phyloP scores from a whole-genome alignment of 1,140 invertebrate species.

The Tetraneura akinire region DNA sequence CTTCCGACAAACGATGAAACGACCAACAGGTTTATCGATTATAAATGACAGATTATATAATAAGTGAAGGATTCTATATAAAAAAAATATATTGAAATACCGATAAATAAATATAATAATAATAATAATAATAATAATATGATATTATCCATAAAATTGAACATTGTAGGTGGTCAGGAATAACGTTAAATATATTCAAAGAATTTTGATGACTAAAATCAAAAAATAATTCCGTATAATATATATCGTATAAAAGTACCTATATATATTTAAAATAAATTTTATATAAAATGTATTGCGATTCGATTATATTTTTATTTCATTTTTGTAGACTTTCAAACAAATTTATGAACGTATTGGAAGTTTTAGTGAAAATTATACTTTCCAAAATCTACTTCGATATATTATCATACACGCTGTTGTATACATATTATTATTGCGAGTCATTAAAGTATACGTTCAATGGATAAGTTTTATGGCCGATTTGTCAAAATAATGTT shows the following conservation, averaged over 20 bases:
- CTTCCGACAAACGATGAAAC: not conserved
- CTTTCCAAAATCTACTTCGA: not conserved
- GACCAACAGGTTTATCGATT: constrained; percentile 13
- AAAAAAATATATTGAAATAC: too few relatives aligned
- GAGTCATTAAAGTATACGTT: not conserved
- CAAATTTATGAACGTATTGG: not conserved
- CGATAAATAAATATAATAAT: too few relatives aligned
- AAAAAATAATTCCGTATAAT: not conserved
- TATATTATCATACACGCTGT: not conserved
- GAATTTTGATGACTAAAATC: not conserved
- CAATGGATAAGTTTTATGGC: constrained; percentile 23
- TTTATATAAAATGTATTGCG: not conserved
- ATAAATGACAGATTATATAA: not conserved
- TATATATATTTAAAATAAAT: not conserved
- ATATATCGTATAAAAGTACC: too few relatives aligned
- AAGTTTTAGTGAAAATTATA: not conserved
- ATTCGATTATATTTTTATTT: not conserved
- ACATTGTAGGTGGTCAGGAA: constrained; percentile 1
- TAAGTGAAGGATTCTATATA: constrained; percentile 11
- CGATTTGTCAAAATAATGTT: constrained; percentile 42
- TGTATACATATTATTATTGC: not conserved
- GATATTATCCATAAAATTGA: not conserved
- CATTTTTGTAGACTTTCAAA: too few relatives aligned
- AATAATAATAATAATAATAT: not conserved
- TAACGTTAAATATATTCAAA: not conserved